Evolutionary conservation across 64 coral and sea anemone genomes (phyloP), one percentile per base, ranked within the genome.

Genomic region (Orbicella faveolata): DNA sequence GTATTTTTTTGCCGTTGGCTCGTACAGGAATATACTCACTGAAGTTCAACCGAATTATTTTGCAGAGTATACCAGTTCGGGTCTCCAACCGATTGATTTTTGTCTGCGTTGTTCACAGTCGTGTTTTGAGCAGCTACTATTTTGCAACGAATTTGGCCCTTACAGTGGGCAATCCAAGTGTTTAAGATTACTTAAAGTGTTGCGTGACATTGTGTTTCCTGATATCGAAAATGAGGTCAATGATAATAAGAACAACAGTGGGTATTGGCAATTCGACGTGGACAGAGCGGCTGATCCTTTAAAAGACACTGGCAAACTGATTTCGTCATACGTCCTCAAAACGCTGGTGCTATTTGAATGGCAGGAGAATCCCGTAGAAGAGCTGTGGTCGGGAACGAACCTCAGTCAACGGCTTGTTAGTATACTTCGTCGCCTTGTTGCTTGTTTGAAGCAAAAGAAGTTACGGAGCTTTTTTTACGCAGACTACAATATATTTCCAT

Each of bases 261-360:
- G 23, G 25, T 74, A n/a, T 30, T 35, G 41, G 67, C 37, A 26
- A 36, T 74, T 30, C 69, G n/a, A 30, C 68, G 67, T 44, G 10
- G 84, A 74, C 25, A 9, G 7, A n/a, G 66, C 66, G 66, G 66
- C 48, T 75, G 14, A 12, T 19, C 1, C 44, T 48, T 85, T 74
- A 26, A 21, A 87, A 8, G 0, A 34, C 34, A 26, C 55, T 18
- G 57, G 57, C 14, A 79, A 37, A 78, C n/a, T 79, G 23, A 8
- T 89, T 51, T 78, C 70, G 2, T 90, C 88, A 57, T 90, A 90
- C 54, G 18, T 81, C 17, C 54, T 90, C 19, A 90, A 90, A 30
- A 90, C 88, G 26, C 64, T 90, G 64, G 88, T 81, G 63, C 81
- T 90, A 35, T 90, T 80, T 81, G 88, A 90, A 90, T 90, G 77